These are phyloP conservation scores for Probaryconus sp. DNA, from an alignment of 1,140 invertebrate species.

Conservation along the genomic window DNA sequence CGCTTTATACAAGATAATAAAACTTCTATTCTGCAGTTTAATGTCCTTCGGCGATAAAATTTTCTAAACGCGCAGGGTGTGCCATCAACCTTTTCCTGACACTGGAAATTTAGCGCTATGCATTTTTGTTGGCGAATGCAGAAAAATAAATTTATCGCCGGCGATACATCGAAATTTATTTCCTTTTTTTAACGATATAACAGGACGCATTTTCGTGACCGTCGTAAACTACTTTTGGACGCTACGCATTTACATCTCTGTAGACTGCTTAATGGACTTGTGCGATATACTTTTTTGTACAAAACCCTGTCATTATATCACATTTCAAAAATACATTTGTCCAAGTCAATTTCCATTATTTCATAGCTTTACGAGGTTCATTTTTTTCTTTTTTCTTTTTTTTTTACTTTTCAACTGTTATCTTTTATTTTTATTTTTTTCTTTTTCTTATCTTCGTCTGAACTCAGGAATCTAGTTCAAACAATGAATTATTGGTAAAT, in stretches of 20 bases:
- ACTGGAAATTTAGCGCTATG: conserved; percentile 39
- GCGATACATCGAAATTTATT: conserved; percentile 57
- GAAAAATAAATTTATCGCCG: conserved; percentile 58
- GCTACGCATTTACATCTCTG: conserved; percentile 47
- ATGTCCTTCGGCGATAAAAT: conserved; percentile 42
- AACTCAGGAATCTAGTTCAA: conserved; percentile 23
- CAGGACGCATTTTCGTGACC: conserved; percentile 49
- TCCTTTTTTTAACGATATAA: conserved; percentile 31
- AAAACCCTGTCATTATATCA: conserved; percentile 32
- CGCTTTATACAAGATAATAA: conserved; percentile 48
- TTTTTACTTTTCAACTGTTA: conserved; percentile 12
- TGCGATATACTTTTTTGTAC: conserved; percentile 39
- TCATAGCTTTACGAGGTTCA: conserved; percentile 16
- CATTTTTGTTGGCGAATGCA: conserved; percentile 36
- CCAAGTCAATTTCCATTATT: conserved; percentile 3
- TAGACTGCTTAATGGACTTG: conserved; percentile 49
- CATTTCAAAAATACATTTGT: conserved; percentile 19
- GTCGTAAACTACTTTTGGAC: conserved; percentile 55
- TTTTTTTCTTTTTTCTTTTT: not conserved
- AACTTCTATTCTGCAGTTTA: conserved; percentile 43
- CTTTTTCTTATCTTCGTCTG: too few species aligned
- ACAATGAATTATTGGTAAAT: conserved; percentile 2
- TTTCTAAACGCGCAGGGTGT: conserved; percentile 41
- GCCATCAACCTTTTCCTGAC: conserved; percentile 50
- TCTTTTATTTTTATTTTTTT: conserved; percentile 5